Percentiles rank a stretch among this genome's conserved stretches.
phyloP scores from a whole-genome alignment of 2,113 vertebrate genomes.

The Nyctereutes procyonoides region DNA sequence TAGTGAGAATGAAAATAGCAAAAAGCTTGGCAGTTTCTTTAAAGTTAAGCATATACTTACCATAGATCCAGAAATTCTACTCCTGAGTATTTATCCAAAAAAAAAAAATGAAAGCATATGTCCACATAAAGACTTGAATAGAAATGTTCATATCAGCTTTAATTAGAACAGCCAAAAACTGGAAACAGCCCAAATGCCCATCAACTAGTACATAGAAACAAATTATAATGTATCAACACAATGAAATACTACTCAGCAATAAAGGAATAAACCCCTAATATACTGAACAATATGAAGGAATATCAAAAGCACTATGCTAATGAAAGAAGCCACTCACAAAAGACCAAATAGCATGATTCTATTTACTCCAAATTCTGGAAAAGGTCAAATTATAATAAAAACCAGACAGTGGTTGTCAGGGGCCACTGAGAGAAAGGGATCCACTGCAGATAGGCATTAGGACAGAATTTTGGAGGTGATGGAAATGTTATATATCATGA shows the following conservation, averaged over 20 bases:
- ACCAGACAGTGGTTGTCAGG: neutral
- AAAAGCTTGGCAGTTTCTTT: neutral
- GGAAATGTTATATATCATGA: neutral
- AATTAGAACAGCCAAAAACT: conserved; percentile 6
- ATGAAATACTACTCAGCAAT: neutral
- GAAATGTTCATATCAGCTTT: conserved; percentile 23
- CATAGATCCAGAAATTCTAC: conserved; percentile 26
- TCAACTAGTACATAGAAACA: neutral
- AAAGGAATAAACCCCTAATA: conserved; percentile 6
- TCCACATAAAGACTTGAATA: neutral
- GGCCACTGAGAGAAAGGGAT: neutral
- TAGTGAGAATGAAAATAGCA: conserved; percentile 47
- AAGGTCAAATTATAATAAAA: conserved; percentile 34
- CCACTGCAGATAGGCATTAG: neutral
- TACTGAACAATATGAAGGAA: neutral
- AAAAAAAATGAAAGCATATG: conserved; percentile 26
- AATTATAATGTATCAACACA: neutral
- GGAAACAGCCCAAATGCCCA: conserved; percentile 1
- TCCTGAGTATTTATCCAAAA: conserved; percentile 28
- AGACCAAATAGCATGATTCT: neutral
- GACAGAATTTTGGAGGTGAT: neutral
- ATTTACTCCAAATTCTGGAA: conserved; percentile 33
- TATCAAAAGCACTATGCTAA: conserved; percentile 6
- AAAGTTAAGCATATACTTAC: neutral
- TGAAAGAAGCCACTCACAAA: conserved; percentile 42